These are phyloP conservation scores for Cydia splendana DNA, from an alignment of 1,140 invertebrate genomes.

Conservation along the genomic window DNA sequence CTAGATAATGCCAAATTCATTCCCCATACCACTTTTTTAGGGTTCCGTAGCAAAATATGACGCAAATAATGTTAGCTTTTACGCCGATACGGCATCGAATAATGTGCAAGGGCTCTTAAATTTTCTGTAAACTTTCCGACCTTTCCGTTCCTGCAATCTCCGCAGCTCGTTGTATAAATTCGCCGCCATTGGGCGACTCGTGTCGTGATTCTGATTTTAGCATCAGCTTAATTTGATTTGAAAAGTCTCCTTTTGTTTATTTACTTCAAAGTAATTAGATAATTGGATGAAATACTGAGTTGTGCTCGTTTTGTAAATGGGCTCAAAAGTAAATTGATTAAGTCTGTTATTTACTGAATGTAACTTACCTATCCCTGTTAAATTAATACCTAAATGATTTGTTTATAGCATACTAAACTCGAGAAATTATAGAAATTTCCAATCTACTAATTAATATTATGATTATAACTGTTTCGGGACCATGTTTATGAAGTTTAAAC, in stretches of 20 bases:
- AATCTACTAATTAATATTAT: too few species aligned
- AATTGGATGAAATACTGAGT: background rate
- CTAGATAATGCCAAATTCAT: too few species aligned
- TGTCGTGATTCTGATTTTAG: background rate
- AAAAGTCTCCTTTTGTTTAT: background rate
- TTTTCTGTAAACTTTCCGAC: background rate
- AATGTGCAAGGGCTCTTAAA: background rate
- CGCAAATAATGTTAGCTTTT: too few species aligned
- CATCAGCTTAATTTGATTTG: background rate
- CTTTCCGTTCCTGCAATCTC: background rate
- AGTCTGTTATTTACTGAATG: background rate
- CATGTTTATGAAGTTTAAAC: too few species aligned
- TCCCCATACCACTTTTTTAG: too few species aligned
- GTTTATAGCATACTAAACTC: too few species aligned
- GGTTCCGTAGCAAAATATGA: too few species aligned
- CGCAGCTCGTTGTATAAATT: background rate
- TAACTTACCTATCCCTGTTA: too few species aligned
- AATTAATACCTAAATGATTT: too few species aligned
- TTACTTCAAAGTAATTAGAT: background rate
- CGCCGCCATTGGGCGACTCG: background rate
- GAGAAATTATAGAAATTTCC: too few species aligned
- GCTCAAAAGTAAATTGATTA: background rate
- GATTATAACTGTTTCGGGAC: too few species aligned
- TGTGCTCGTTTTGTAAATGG: background rate
- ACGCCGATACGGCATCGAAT: too few species aligned